Base-by-base conservation (phyloP, 2,888 invertebrate species). In the Drosophila kuntzei region DNA sequence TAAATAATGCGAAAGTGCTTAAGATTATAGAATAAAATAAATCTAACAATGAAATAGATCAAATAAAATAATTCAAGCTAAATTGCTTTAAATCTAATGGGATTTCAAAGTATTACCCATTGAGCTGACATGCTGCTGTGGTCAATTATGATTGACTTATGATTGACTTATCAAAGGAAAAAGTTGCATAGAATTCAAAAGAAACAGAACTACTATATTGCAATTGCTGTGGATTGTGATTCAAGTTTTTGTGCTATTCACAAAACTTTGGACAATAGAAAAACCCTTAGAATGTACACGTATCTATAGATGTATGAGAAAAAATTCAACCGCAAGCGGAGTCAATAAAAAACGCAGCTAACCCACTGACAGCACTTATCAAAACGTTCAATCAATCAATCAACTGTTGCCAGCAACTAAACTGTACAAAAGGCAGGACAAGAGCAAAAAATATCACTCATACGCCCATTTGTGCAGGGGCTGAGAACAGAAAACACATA, bases 331-430 rank as follows among this genome's bases (percentile, higher is more conserved):
- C 72, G 37, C 61, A 71, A 41, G 39, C 43, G 29, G 51, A 64
- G 63, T 78, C 63, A 64, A 76, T 78, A 78, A 68, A 78, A 77
- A 76, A 73, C 22, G 50, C 51, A 51, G 63, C 71, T 81, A 84
- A 85, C 65, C 83, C 86, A 86, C 75, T 86, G 83, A 83, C 79
- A 82, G 86, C 78, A 72, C 81, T 84, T 82, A 82, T 87, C 87
- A 74, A 72, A 82, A 82, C 80, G 88, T 77, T 80, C 88, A 75
- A 87, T 83, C 83, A 83, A 87, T 82, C 81, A 82, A 87, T 82
- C 81, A 82, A 87, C 87, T 79, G 88, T 87, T 87, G 87, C 85
- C 85, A 66, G 81, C 70, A 80, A 87, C 75, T 63, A 66, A 79
- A 74, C 75, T 75, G 59, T 14, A 79, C 70, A 79, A 79, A 76